Conservation (phyloP, 1,140 invertebrate genomes). For the Leptonema lineaticorne region DNA sequence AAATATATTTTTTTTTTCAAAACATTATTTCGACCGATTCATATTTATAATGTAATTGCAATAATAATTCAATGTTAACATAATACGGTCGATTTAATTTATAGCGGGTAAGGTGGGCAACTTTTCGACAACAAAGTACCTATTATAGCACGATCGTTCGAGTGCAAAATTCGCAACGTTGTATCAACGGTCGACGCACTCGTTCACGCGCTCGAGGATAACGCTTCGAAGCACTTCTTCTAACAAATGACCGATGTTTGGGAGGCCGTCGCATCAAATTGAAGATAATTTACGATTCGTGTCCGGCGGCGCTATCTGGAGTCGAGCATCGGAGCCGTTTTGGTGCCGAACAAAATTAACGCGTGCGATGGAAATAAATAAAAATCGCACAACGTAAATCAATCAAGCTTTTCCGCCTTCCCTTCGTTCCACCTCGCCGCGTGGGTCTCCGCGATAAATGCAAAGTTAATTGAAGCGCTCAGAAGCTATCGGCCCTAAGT, state of each 20-base stretch:
- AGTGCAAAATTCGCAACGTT: not conserved
- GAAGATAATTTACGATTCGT: conserved; percentile 1
- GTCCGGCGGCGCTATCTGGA: not conserved
- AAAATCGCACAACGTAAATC: not conserved
- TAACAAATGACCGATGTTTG: not conserved
- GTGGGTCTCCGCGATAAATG: not conserved
- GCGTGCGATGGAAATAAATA: conserved; percentile 5
- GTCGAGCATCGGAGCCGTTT: not conserved
- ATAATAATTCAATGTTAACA: too few species aligned
- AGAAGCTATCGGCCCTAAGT: too few species aligned
- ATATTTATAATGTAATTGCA: too few species aligned
- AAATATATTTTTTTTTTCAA: too few species aligned
- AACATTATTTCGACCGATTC: too few species aligned
- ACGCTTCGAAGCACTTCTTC: not conserved
- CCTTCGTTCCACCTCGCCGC: too few species aligned
- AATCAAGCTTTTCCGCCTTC: too few species aligned
- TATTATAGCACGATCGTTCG: too few species aligned
- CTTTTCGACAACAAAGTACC: too few species aligned
- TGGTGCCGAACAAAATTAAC: not conserved
- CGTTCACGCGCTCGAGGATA: too few species aligned
- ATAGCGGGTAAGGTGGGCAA: too few species aligned
- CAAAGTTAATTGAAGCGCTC: conserved; percentile 2
- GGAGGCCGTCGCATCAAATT: not conserved
- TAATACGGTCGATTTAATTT: too few species aligned
- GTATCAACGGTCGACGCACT: not conserved